A percentile compares a stretch with the other conserved stretches of the same genome.
phyloP scores from a whole-genome alignment of 2,888 invertebrate genomes.

The Synanthedon formicaeformis region DNA sequence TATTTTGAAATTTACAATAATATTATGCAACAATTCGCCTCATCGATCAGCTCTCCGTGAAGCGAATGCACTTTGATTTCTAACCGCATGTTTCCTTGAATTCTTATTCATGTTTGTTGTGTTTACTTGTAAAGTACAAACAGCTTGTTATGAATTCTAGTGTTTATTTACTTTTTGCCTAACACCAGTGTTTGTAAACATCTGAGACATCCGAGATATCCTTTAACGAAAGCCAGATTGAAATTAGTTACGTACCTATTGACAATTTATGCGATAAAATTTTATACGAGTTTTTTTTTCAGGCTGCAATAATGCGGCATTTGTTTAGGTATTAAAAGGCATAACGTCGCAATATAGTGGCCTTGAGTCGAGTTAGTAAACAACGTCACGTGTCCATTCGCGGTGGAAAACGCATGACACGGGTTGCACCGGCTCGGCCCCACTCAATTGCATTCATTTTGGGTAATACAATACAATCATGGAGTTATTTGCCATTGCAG shows the following conservation, averaged over 20 bases:
- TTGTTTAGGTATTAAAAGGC: slow-evolving; percentile 8
- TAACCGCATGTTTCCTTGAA: neutral
- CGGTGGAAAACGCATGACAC: slow-evolving; percentile 17
- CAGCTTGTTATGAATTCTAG: neutral
- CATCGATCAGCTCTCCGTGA: slow-evolving; percentile 15
- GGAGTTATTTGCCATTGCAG: no score
- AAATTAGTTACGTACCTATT: neutral
- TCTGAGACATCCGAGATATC: neutral
- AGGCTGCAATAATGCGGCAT: neutral
- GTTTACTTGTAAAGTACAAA: neutral
- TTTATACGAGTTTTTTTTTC: neutral
- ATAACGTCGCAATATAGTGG: slow-evolving; percentile 52
- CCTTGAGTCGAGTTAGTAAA: slow-evolving; percentile 54
- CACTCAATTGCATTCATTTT: neutral
- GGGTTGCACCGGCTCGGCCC: slow-evolving; percentile 4
- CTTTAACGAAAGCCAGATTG: neutral
- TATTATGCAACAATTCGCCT: neutral
- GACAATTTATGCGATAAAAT: neutral
- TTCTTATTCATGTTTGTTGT: neutral
- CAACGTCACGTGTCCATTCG: slow-evolving; percentile 50
- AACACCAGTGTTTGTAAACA: neutral
- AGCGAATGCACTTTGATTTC: slow-evolving; percentile 6
- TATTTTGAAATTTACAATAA: slow-evolving; percentile 7
- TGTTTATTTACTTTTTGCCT: neutral
- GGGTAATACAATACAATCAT: no score